Evolutionary conservation across 2,797 vertebrate species (phyloP).

Genomic region (Parauchenoglanis punctatus): DNA sequence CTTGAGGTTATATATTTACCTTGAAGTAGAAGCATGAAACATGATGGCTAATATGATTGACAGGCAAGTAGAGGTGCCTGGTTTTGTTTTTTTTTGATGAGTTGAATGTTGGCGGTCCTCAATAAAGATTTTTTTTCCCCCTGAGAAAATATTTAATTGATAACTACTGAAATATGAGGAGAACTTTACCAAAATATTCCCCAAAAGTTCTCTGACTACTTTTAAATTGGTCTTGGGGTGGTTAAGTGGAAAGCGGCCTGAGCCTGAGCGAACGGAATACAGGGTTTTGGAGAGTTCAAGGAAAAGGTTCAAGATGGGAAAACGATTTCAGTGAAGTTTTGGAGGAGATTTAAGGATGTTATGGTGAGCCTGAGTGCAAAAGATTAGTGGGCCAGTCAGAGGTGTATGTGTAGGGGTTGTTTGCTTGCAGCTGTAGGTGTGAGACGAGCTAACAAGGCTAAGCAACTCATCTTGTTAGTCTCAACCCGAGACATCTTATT

Average conservation of each 20-base stretch:
- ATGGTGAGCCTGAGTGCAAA: neutral
- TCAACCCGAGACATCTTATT: constrained; percentile 36
- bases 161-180: too few relatives aligned
- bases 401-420: constrained; percentile 30
- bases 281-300: neutral
- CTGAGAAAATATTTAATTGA: neutral
- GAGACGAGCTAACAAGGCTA: constrained; percentile 43
- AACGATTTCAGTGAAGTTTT: constrained; percentile 17
- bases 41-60: neutral
- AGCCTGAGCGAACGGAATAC: neutral
- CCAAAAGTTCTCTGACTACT: neutral
- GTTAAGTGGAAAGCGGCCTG: neutral
- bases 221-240: neutral
- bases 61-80: neutral
- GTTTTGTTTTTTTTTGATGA: neutral
- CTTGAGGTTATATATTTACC: neutral
- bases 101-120: neutral
- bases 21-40: neutral
- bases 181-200: neutral
- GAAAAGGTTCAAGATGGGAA: neutral
- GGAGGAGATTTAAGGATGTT: constrained; percentile 20
- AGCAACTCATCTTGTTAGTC: constrained; percentile 51
- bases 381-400: constrained; percentile 22
- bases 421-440: constrained; percentile 51
- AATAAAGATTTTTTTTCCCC: neutral